Evolutionary conservation across 2,797 vertebrate genomes (phyloP).

Genomic region (Leptodactylus fallax): DNA sequence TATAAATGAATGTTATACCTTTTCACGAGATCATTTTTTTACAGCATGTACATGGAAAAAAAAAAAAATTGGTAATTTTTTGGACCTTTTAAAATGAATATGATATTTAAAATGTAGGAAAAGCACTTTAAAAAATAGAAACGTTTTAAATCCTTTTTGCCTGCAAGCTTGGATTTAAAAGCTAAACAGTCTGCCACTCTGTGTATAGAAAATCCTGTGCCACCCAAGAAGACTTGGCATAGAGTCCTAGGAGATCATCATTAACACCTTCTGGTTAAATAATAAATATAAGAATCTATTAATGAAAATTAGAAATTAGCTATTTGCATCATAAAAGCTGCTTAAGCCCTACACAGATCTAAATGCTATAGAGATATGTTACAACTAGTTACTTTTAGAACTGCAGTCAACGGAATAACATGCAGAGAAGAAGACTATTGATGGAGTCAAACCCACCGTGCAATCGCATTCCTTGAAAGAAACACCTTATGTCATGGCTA

Average conservation of each 20-base stretch:
- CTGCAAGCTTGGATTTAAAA: constrained; percentile 1
- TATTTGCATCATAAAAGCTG: neutral
- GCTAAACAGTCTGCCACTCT: neutral
- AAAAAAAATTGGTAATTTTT: no score
- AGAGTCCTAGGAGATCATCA: neutral
- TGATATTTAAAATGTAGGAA: no score
- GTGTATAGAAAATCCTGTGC: neutral
- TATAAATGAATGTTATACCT: no score
- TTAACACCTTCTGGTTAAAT: neutral
- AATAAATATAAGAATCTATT: neutral
- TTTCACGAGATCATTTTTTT: no score
- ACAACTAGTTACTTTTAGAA: neutral
- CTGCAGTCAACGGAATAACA: neutral
- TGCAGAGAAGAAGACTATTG: neutral
- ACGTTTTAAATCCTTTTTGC: neutral
- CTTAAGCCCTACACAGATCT: neutral
- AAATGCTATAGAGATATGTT: neutral
- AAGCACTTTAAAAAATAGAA: neutral
- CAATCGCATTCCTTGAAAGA: neutral
- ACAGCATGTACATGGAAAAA: no score
- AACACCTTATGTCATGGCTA: neutral
- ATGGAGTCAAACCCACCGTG: neutral
- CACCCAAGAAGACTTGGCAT: constrained; percentile 27
- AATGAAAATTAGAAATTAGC: constrained; percentile 3
- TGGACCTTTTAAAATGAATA: no score